Percentiles rank a stretch among this genome's conserved stretches.
phyloP scores from a whole-genome alignment of 2,888 invertebrate genomes.

The Oscheius onirici region DNA sequence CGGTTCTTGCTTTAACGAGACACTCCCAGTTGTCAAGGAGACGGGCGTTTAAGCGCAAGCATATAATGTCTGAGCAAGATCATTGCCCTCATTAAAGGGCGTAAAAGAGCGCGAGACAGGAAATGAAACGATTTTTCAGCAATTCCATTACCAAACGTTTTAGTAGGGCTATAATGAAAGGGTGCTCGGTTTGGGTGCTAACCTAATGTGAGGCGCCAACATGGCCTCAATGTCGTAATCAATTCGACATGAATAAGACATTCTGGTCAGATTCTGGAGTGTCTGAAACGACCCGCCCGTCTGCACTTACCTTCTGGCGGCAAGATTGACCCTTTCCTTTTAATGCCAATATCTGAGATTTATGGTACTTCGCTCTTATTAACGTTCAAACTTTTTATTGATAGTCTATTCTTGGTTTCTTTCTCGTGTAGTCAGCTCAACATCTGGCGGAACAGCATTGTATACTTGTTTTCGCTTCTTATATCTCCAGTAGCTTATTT shows the following conservation, averaged over 20 bases:
- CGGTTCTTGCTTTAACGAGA: neutral
- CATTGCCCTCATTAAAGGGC: constrained; percentile 14
- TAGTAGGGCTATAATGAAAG: constrained; percentile 22
- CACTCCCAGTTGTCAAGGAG: constrained; percentile 15
- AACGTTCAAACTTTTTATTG: no score
- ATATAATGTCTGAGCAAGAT: neutral
- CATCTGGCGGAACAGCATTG: no score
- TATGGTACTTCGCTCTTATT: no score
- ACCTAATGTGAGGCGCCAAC: constrained; percentile 31
- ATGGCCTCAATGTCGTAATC: constrained; percentile 32
- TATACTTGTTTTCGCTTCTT: no score
- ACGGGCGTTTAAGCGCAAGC: constrained; percentile 15
- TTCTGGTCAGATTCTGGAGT: constrained; percentile 22
- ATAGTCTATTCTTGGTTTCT: no score
- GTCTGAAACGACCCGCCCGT: no score
- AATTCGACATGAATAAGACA: constrained; percentile 33
- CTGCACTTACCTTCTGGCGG: no score
- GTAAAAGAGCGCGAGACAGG: neutral
- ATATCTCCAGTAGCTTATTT: no score
- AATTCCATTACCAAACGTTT: constrained; percentile 19
- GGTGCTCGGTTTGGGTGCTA: constrained; percentile 18
- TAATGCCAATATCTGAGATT: no score
- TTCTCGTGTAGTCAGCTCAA: no score
- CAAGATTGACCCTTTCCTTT: no score
- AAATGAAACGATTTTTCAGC: constrained; percentile 6